Evolutionary conservation across 2,888 invertebrate genomes (phyloP).

Genomic region (Melanotus villosus): DNA sequence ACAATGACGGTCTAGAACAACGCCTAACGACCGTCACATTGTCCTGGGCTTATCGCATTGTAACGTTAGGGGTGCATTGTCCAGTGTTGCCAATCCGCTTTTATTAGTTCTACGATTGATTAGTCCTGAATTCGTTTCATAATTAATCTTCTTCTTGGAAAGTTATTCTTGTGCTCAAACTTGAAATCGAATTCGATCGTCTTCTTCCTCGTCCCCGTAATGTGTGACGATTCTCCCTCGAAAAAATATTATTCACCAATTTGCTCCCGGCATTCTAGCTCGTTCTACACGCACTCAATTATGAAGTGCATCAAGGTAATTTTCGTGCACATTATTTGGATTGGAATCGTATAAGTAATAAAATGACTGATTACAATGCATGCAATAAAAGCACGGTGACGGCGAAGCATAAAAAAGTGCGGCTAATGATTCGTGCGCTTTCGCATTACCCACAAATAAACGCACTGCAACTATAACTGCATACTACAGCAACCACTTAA

Average conservation of each 20-base stretch:
- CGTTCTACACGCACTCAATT: conserved; percentile 7
- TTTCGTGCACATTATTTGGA: conserved; percentile 4
- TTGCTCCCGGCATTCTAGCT: too few species aligned
- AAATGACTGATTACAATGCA: conserved; percentile 38
- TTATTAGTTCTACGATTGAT: conserved; percentile 62
- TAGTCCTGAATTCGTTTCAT: conserved; percentile 62
- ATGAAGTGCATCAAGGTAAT: conserved; percentile 16
- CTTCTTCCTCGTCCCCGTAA: not conserved
- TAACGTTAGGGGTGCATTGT: conserved; percentile 58
- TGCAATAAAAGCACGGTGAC: conserved; percentile 36
- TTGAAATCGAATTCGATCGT: not conserved
- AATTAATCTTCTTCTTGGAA: conserved; percentile 58
- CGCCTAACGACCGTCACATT: conserved; percentile 61
- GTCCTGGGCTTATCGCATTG: conserved; percentile 60
- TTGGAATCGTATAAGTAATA: conserved; percentile 28
- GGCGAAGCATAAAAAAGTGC: conserved; percentile 40
- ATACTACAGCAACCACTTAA: conserved; percentile 23
- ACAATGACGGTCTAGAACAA: conserved; percentile 66
- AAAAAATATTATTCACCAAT: not conserved
- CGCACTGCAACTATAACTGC: conserved; percentile 32
- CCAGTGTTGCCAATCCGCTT: conserved; percentile 56
- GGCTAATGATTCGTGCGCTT: conserved; percentile 41
- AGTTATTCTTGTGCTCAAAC: conserved; percentile 14
- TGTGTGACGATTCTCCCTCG: not conserved
- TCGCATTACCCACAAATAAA: conserved; percentile 29